Conservation (phyloP, 2,113 vertebrate species). For the Mesembrinibis cayennensis region DNA sequence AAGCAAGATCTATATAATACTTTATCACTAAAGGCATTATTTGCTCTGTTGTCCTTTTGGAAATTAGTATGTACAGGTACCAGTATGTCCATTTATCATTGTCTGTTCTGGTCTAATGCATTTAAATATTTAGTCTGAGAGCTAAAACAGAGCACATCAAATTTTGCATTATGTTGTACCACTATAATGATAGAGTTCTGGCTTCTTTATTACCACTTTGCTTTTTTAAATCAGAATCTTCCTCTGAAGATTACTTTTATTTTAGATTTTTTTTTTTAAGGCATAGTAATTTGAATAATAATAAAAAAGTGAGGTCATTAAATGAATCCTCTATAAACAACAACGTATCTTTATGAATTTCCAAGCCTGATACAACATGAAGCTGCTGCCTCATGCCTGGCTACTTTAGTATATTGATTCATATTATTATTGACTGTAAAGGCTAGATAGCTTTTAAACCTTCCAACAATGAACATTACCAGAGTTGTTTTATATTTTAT, state of each 20-base stretch:
- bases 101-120: neutral
- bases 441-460: neutral
- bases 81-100: neutral
- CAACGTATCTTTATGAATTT: neutral
- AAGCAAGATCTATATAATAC: neutral
- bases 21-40: neutral
- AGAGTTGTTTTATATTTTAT: neutral
- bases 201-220: neutral
- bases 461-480: neutral
- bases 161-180: neutral
- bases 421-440: neutral
- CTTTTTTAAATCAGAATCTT: neutral
- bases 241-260: neutral
- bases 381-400: neutral
- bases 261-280: neutral
- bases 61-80: neutral
- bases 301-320: neutral
- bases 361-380: neutral
- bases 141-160: neutral
- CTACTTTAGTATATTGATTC: neutral
- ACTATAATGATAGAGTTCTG: neutral
- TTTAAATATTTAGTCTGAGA: neutral
- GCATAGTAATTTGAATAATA: neutral
- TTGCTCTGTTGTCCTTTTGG: neutral
- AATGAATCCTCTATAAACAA: neutral